Conservation (phyloP, 2,888 invertebrate species). For the Eucera pruinosa region DNA sequence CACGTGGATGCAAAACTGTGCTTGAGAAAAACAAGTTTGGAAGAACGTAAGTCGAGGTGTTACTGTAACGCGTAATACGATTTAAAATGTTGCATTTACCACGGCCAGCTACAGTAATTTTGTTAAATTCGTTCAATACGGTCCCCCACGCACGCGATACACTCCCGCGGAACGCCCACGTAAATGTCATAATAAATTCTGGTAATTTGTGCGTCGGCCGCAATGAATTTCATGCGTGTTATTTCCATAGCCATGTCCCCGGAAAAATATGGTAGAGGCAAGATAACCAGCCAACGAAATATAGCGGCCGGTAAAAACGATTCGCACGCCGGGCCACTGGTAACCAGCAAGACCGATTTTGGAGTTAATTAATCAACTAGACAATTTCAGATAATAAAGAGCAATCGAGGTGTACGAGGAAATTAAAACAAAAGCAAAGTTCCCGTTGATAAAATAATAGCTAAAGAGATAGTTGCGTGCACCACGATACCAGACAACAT, state of each 20-base stretch:
- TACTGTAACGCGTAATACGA: neutral
- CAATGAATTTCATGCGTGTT: slow-evolving; percentile 48
- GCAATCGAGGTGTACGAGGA: too few relatives aligned
- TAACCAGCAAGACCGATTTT: slow-evolving; percentile 15
- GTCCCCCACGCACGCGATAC: slow-evolving; percentile 1
- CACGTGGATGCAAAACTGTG: too few relatives aligned
- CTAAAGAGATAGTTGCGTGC: too few relatives aligned
- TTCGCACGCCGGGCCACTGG: slow-evolving; percentile 1
- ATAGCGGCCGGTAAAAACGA: slow-evolving; percentile 12
- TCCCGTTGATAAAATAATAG: too few relatives aligned
- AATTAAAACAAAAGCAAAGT: neutral
- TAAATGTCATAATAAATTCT: slow-evolving; percentile 45
- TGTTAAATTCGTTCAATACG: slow-evolving; percentile 22
- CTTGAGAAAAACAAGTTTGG: too few relatives aligned
- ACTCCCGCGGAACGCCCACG: slow-evolving; percentile 11
- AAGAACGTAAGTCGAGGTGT: neutral
- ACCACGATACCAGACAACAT: too few relatives aligned
- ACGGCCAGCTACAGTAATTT: slow-evolving; percentile 22
- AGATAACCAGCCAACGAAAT: slow-evolving; percentile 46
- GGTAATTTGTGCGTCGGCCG: slow-evolving; percentile 38
- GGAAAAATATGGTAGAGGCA: slow-evolving; percentile 25
- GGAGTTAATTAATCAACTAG: slow-evolving; percentile 23
- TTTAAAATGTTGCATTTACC: neutral
- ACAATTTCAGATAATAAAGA: neutral
- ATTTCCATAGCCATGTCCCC: slow-evolving; percentile 32